A percentile compares a stretch with the other conserved stretches of the same genome.
These are phyloP conservation scores for Sturnus vulgaris DNA, from an alignment of 2,113 vertebrate genomes.

Conservation along the genomic window DNA sequence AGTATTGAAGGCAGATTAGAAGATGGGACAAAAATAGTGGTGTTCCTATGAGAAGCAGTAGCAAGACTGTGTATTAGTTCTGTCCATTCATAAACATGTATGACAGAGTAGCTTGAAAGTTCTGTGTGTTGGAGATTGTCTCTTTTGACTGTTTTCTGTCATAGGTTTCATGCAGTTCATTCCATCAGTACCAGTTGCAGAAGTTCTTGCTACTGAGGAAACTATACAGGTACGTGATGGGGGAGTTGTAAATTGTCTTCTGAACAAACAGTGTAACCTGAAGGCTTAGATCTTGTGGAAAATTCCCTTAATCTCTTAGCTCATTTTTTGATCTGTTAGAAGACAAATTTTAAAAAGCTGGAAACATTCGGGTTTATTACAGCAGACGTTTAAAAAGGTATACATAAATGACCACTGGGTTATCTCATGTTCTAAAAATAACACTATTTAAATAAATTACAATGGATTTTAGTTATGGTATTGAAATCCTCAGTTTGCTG, in stretches of 20 bases:
- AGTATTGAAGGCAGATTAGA: background rate
- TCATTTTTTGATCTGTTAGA: background rate
- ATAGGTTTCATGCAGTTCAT: constrained; percentile 99
- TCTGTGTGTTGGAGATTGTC: background rate
- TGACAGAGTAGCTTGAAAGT: background rate
- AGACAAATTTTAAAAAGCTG: background rate
- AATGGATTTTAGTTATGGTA: background rate
- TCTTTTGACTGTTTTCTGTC: background rate
- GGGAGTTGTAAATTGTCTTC: background rate
- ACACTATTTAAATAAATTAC: background rate
- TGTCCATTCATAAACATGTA: background rate
- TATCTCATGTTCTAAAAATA: background rate
- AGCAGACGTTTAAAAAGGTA: background rate
- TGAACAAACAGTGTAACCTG: background rate
- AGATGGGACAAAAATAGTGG: background rate
- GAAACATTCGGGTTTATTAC: background rate
- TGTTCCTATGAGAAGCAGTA: background rate
- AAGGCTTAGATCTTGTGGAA: background rate
- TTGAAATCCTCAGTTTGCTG: background rate
- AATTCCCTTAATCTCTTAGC: background rate
- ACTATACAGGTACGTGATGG: constrained; percentile 87
- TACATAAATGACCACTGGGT: background rate
- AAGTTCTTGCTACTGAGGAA: constrained; percentile 95
- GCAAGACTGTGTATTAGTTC: background rate
- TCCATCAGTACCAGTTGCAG: constrained; percentile 96